Percentiles rank a stretch among this genome's conserved stretches.
These are phyloP conservation scores for Sebastes cheni DNA, from an alignment of 2,797 vertebrate genomes.

Conservation along the genomic window DNA sequence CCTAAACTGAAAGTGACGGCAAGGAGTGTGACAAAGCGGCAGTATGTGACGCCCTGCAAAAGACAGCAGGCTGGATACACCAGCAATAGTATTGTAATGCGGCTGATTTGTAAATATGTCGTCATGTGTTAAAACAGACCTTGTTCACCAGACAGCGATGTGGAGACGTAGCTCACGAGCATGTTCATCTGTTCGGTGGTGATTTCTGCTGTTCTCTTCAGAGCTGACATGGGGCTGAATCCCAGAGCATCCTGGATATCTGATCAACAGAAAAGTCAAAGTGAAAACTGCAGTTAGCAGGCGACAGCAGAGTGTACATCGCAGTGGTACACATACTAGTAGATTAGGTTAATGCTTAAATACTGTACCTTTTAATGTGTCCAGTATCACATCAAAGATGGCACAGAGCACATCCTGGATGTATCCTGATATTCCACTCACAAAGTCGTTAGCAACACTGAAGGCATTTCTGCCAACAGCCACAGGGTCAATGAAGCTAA, in stretches of 20 bases:
- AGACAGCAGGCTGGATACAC: too few species aligned
- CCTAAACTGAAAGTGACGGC: too few species aligned
- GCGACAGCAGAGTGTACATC: neutral
- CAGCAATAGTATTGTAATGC: neutral
- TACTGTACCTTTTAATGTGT: slow-evolving; percentile 58
- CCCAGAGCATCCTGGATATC: slow-evolving; percentile 66
- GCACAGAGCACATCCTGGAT: slow-evolving; percentile 55
- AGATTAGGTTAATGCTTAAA: neutral
- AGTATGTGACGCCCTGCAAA: too few species aligned
- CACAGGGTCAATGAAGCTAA: slow-evolving; percentile 71
- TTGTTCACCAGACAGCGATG: slow-evolving; percentile 61
- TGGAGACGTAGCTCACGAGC: slow-evolving; percentile 63
- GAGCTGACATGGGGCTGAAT: slow-evolving; percentile 64
- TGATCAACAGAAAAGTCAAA: slow-evolving; percentile 26
- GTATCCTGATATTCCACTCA: slow-evolving; percentile 47
- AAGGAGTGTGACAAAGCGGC: too few species aligned
- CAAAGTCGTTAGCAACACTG: slow-evolving; percentile 48
- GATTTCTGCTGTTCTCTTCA: slow-evolving; percentile 65
- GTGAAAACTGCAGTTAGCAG: neutral
- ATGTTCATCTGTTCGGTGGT: slow-evolving; percentile 65
- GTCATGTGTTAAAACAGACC: slow-evolving; percentile 49
- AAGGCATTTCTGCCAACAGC: slow-evolving; percentile 63
- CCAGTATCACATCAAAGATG: slow-evolving; percentile 62
- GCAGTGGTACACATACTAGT: neutral
- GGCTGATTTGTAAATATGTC: neutral